Percentiles rank a stretch among this genome's conserved stretches.
Evolutionary conservation across 2,113 vertebrate species (phyloP).

Genomic region (Pachycephala philippinensis): DNA sequence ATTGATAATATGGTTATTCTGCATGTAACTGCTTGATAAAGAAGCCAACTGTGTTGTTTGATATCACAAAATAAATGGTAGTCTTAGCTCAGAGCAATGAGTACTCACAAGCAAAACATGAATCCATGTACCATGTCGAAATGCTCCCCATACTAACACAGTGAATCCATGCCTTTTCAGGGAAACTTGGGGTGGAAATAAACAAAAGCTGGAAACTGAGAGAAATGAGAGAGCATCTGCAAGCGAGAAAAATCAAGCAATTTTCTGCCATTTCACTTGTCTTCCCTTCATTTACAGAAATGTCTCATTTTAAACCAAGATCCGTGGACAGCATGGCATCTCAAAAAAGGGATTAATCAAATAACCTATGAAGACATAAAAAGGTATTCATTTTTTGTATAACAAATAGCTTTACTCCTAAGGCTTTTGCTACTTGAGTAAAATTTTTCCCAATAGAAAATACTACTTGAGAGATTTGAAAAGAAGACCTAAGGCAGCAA

Average conservation of each 20-base stretch:
- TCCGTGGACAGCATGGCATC: not conserved
- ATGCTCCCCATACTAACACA: not conserved
- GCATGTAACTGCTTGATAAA: not conserved
- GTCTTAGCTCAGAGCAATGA: not conserved
- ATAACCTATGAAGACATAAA: not conserved
- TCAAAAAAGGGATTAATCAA: not conserved
- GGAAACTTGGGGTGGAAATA: not conserved
- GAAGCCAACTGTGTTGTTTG: not conserved
- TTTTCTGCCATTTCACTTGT: not conserved
- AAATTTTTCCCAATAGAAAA: not conserved
- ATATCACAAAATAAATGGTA: not conserved
- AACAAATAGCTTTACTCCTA: not conserved
- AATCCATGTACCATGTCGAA: not conserved
- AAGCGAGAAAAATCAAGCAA: not conserved
- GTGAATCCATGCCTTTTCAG: not conserved
- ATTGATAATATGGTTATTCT: not conserved
- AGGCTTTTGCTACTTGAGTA: not conserved
- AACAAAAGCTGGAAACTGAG: not conserved
- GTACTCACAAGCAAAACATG: not conserved
- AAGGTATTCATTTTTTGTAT: not conserved
- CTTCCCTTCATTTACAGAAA: not conserved
- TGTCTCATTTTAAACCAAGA: not conserved
- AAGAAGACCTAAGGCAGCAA: not conserved
- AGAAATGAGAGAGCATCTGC: not conserved
- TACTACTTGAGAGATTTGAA: not conserved